Percentiles rank a stretch among this genome's conserved stretches.
phyloP scores from a whole-genome alignment of 2,888 invertebrate species.

The Cacoxenus indagator region DNA sequence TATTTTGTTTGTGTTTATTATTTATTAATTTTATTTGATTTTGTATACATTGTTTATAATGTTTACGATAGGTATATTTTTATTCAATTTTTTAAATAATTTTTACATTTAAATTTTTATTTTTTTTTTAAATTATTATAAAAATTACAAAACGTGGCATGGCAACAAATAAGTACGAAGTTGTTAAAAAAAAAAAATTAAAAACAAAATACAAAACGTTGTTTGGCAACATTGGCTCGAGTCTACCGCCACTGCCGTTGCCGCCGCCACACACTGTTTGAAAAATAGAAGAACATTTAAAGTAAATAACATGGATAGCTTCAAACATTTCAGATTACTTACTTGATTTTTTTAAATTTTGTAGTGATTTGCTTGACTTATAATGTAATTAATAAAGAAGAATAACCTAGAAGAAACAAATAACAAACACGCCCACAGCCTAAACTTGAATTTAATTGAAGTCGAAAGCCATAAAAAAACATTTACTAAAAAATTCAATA shows the following conservation, averaged over 20 bases:
- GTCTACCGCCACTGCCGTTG: slow-evolving; percentile 3
- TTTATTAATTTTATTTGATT: no score
- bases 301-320: no score
- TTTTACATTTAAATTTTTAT: no score
- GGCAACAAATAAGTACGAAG: not conserved
- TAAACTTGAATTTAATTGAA: no score
- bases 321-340: no score
- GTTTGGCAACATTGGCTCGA: not conserved
- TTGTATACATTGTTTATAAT: no score
- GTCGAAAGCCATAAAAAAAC: no score
- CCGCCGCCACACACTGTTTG: not conserved
- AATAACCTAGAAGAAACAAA: not conserved
- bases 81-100: no score
- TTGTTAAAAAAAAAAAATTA: not conserved
- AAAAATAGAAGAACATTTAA: no score
- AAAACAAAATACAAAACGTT: not conserved
- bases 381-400: not conserved
- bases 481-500: no score
- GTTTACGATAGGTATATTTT: no score
- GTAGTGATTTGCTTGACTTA: not conserved
- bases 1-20: no score
- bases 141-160: not conserved
- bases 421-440: not conserved
- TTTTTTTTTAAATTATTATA: not conserved
- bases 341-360: not conserved